Evolutionary conservation across 2,113 vertebrate species (phyloP).

Genomic region (Haliaeetus leucogaster): DNA sequence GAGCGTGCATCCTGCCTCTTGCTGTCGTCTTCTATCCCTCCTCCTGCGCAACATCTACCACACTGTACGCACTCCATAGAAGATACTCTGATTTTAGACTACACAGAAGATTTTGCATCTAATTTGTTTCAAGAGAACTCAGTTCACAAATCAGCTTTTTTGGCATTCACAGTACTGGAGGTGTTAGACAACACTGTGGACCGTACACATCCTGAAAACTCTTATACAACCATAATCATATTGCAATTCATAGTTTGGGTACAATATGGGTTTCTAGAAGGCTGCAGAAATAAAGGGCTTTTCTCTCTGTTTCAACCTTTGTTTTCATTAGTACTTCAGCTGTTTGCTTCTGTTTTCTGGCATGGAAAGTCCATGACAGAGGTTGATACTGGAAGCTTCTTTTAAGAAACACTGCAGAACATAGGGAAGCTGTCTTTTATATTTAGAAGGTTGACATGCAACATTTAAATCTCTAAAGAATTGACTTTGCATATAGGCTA

Average conservation of each 20-base stretch:
- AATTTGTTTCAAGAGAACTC: not conserved
- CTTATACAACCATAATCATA: not conserved
- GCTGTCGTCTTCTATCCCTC: no score
- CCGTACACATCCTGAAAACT: not conserved
- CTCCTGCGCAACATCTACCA: rapidly evolving
- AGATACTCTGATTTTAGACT: not conserved
- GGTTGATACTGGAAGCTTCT: not conserved
- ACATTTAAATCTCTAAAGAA: conserved; percentile 31
- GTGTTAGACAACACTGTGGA: not conserved
- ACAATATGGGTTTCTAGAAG: not conserved
- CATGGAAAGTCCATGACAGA: not conserved
- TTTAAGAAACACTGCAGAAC: not conserved
- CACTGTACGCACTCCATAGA: rapidly evolving
- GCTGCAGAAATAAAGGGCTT: not conserved
- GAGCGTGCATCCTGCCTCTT: not conserved
- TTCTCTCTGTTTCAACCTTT: not conserved
- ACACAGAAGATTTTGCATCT: not conserved
- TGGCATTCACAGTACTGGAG: not conserved
- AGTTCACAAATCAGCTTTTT: not conserved
- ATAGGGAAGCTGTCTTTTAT: not conserved
- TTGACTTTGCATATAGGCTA: conserved; percentile 15
- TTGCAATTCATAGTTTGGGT: not conserved
- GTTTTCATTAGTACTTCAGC: not conserved
- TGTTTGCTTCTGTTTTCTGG: not conserved
- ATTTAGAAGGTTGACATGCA: conserved; percentile 11